Conservation (phyloP, 1,140 invertebrate genomes). For the Drosophila orosa region DNA sequence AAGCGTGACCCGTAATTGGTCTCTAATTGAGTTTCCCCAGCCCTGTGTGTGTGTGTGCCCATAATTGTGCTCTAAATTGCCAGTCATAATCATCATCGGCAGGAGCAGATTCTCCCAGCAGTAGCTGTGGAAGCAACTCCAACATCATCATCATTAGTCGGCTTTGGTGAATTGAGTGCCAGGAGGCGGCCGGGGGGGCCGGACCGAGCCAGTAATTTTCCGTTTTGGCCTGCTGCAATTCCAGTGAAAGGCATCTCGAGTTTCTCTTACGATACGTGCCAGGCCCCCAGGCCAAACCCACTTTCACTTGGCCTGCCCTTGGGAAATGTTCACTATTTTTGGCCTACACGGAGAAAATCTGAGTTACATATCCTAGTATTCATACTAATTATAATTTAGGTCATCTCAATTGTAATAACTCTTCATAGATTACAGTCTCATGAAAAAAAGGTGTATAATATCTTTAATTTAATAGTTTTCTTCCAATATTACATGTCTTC, state of each 20-base stretch:
- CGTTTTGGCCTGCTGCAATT: conserved; percentile 55
- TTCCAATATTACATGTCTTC: neutral
- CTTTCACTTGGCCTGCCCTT: conserved; percentile 37
- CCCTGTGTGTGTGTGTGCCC: conserved; percentile 9
- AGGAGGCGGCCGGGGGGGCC: conserved; percentile 10
- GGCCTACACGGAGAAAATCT: conserved; percentile 7
- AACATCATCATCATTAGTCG: conserved; percentile 46
- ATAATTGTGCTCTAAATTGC: conserved; percentile 77
- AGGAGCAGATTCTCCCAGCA: conserved; percentile 12
- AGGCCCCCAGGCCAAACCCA: conserved; percentile 24
- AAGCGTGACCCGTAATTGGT: conserved; percentile 67
- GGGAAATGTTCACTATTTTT: conserved; percentile 25
- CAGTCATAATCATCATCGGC: conserved; percentile 65
- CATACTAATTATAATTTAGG: neutral
- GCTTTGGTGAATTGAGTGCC: conserved; percentile 71
- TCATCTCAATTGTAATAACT: neutral
- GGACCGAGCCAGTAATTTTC: conserved; percentile 63
- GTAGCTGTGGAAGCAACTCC: conserved; percentile 30
- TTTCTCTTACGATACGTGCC: conserved; percentile 50
- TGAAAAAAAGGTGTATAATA: neutral
- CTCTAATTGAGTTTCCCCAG: conserved; percentile 66
- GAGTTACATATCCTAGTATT: no score
- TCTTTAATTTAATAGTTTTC: neutral
- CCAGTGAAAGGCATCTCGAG: conserved; percentile 61
- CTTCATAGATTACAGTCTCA: neutral